Conservation (phyloP, 2,888 invertebrate genomes). For the Hemicrepidius hirtus region DNA sequence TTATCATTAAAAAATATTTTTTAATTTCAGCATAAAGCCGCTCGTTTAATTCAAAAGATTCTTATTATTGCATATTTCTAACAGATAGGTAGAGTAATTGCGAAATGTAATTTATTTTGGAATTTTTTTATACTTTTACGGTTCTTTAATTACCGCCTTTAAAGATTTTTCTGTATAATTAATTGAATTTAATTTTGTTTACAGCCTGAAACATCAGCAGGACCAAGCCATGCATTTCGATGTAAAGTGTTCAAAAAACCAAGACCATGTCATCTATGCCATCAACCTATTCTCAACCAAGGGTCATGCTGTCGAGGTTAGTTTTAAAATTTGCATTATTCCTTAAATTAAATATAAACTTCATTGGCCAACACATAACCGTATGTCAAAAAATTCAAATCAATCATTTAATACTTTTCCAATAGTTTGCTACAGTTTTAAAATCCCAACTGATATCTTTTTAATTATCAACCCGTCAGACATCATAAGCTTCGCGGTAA, state of each 20-base stretch:
- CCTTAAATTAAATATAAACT: too few species aligned
- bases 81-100: too few species aligned
- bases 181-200: constrained; percentile 65
- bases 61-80: too few species aligned
- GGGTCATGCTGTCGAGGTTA: constrained; percentile 87
- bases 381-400: background rate
- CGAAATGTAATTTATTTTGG: too few species aligned
- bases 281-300: constrained; percentile 83
- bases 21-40: too few species aligned
- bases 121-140: too few species aligned
- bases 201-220: constrained; percentile 79
- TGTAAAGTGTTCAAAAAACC: constrained; percentile 85
- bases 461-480: constrained; percentile 46
- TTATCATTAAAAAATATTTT: too few species aligned
- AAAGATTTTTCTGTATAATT: background rate
- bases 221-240: constrained; percentile 84
- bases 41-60: too few species aligned
- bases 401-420: background rate
- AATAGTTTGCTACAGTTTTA: background rate
- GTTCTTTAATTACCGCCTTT: too few species aligned
- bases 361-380: too few species aligned
- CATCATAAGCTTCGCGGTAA: constrained; percentile 6
- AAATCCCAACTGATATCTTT: constrained; percentile 23
- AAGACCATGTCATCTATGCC: constrained; percentile 86
- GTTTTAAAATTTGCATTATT: too few species aligned